Conservation (phyloP, 2,888 invertebrate species). For the Megaustenia siamemsis region DNA sequence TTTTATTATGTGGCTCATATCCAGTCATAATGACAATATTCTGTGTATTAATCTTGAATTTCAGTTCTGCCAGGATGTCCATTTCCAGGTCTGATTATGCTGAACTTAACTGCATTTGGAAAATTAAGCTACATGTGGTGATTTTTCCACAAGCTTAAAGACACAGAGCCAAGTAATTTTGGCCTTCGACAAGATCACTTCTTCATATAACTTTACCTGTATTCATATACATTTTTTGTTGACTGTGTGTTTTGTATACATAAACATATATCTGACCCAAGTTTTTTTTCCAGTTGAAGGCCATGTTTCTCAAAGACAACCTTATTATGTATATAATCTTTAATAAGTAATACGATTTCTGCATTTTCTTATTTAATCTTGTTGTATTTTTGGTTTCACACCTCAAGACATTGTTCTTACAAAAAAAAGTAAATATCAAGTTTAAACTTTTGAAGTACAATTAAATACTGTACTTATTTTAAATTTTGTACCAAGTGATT, state of each 20-base stretch:
- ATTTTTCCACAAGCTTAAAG: background rate
- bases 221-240: background rate
- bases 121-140: constrained; percentile 21
- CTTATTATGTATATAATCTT: too few relatives aligned
- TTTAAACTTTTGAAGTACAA: background rate
- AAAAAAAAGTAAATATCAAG: too few relatives aligned
- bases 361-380: background rate
- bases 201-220: background rate
- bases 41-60: constrained; percentile 31
- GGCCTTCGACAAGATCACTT: background rate
- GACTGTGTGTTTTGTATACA: background rate
- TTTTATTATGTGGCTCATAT: constrained; percentile 48
- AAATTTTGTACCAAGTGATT: too few relatives aligned
- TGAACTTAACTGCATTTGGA: constrained; percentile 6
- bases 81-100: background rate
- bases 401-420: too few relatives aligned
- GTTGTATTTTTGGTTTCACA: background rate
- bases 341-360: too few relatives aligned
- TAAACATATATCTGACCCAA: background rate
- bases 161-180: constrained; percentile 10
- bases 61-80: constrained; percentile 16
- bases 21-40: constrained; percentile 21
- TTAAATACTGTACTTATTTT: background rate
- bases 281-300: background rate
- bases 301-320: background rate